A percentile compares a stretch with the other conserved stretches of the same genome.
phyloP scores from a whole-genome alignment of 2,797 vertebrate species.

The Aphelocoma californica region DNA sequence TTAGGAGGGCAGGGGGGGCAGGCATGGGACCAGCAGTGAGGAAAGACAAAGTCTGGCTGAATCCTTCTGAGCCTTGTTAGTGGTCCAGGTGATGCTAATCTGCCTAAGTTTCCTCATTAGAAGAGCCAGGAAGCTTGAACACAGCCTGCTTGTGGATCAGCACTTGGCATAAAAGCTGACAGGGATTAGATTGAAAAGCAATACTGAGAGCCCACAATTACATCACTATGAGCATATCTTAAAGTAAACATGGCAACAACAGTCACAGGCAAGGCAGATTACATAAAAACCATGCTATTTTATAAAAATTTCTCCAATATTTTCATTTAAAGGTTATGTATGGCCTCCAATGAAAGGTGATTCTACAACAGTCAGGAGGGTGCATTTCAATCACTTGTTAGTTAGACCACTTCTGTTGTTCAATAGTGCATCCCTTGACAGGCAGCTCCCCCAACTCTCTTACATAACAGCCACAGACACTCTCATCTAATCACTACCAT shows the following conservation, averaged over 20 bases:
- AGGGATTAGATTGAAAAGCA: not conserved
- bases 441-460: not conserved
- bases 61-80: not conserved
- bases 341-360: not conserved
- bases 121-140: not conserved
- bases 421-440: rapidly evolving
- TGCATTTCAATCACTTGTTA: not conserved
- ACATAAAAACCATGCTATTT: not conserved
- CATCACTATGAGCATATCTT: not conserved
- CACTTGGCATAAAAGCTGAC: not conserved
- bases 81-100: not conserved
- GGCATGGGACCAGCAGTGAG: not conserved
- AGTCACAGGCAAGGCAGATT: not conserved
- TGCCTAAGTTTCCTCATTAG: not conserved
- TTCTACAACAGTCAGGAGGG: not conserved
- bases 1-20: rapidly evolving
- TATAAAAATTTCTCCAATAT: not conserved
- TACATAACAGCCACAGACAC: not conserved
- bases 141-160: not conserved
- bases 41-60: not conserved
- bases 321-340: not conserved
- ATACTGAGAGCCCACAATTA: not conserved
- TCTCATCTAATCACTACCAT: not conserved
- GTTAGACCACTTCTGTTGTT: not conserved
- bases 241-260: not conserved